Evolutionary conservation across 2,888 invertebrate genomes (phyloP).

Genomic region (Eudiplozoon nipponicum): DNA sequence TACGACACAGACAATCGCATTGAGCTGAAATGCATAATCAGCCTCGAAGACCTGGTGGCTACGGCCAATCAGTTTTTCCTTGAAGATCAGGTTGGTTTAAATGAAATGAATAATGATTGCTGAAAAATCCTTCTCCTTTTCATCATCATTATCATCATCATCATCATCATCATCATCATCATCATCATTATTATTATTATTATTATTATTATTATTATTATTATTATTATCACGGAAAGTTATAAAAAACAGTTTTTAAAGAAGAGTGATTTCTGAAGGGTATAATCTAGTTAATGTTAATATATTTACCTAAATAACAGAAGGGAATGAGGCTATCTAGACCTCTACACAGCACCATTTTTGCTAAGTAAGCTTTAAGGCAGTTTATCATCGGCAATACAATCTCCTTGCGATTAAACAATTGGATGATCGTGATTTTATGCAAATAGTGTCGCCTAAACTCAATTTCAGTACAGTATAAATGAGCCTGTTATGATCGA

Average conservation of each 20-base stretch:
- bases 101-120: no score
- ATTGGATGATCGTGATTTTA: no score
- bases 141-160: neutral
- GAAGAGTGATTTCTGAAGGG: neutral
- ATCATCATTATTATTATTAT: neutral
- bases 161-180: neutral
- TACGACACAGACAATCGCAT: constrained; percentile 21
- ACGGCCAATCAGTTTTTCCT: constrained; percentile 71
- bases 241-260: neutral
- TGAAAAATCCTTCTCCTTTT: neutral
- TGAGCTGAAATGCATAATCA: constrained; percentile 21
- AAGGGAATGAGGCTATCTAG: no score
- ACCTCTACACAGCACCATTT: no score
- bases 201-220: neutral
- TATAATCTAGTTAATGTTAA: no score
- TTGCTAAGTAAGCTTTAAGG: no score
- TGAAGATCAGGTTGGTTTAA: constrained; percentile 59
- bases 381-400: no score
- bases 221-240: neutral
- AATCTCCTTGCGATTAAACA: no score
- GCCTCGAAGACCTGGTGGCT: constrained; percentile 59
- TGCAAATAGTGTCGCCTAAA: no score
- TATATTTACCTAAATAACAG: no score
- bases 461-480: no score
- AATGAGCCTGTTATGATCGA: no score